Conservation (phyloP, 2,797 vertebrate genomes). For the Phataginus tricuspis region DNA sequence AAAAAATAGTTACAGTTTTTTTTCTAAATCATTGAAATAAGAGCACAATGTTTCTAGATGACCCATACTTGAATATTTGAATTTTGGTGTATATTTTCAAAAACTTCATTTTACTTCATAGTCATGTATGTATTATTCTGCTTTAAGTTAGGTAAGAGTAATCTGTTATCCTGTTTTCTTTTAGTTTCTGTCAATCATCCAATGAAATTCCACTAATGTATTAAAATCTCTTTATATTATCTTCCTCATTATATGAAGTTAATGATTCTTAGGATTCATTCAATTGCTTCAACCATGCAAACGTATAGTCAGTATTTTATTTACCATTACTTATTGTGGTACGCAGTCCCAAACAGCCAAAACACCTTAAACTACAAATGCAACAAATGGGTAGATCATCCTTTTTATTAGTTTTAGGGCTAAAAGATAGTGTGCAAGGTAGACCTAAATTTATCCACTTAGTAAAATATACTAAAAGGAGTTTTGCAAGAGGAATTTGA, state of each 20-base stretch:
- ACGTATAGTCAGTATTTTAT: neutral
- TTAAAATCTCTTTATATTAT: neutral
- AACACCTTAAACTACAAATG: neutral
- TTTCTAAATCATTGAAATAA: constrained; percentile 1
- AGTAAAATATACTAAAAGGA: neutral
- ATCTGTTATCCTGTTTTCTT: neutral
- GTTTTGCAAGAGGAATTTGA: neutral
- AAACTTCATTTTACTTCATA: neutral
- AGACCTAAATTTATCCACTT: neutral
- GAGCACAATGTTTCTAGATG: neutral
- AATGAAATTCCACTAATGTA: neutral
- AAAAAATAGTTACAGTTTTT: neutral
- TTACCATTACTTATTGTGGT: neutral
- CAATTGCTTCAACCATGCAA: neutral
- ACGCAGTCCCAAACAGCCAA: neutral
- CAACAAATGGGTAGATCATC: neutral
- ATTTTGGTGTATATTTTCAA: neutral
- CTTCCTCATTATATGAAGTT: neutral
- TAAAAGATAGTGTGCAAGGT: neutral
- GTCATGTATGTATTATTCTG: neutral
- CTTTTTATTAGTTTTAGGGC: neutral
- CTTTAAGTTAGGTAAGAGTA: neutral
- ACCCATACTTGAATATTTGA: neutral
- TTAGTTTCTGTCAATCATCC: neutral
- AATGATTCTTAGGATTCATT: neutral